phyloP scores from a whole-genome alignment of 2,113 vertebrate genomes.

The Potamarius usumacintae region DNA sequence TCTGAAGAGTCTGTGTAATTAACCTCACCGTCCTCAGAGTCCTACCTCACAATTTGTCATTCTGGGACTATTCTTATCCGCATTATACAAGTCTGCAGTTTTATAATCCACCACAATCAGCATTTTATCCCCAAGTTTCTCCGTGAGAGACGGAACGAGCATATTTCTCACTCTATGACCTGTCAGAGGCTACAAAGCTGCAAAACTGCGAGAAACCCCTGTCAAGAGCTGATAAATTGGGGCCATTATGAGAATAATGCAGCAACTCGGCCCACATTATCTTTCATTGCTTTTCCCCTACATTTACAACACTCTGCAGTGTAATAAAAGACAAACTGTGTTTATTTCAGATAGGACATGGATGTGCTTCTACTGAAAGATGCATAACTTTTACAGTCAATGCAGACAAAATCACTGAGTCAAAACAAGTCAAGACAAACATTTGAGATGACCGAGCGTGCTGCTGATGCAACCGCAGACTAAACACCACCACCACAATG shows the following conservation, averaged over 20 bases:
- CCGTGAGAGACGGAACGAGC: background rate
- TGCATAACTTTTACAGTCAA: conserved; percentile 65
- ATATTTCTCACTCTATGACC: background rate
- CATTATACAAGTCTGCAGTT: conserved; percentile 11
- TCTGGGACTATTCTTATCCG: conserved; percentile 4
- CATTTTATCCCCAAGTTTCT: conserved; percentile 1
- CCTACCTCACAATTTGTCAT: background rate
- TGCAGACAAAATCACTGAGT: conserved; percentile 53
- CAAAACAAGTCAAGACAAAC: conserved; percentile 43
- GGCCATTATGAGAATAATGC: conserved; percentile 11
- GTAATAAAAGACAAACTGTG: background rate
- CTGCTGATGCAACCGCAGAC: background rate
- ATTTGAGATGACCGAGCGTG: background rate
- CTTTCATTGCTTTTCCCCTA: conserved; percentile 5
- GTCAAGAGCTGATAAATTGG: conserved; percentile 32
- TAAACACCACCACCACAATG: background rate
- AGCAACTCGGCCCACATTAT: conserved; percentile 2
- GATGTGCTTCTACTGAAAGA: conserved; percentile 68
- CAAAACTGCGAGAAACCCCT: background rate
- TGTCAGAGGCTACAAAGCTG: conserved; percentile 21
- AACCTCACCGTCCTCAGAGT: background rate
- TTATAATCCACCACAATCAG: conserved; percentile 25
- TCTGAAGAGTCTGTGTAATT: conserved; percentile 6
- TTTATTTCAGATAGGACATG: conserved; percentile 33
- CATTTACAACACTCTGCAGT: conserved; percentile 3